Conservation (phyloP, 2,113 vertebrate genomes). For the Thermophis baileyi region DNA sequence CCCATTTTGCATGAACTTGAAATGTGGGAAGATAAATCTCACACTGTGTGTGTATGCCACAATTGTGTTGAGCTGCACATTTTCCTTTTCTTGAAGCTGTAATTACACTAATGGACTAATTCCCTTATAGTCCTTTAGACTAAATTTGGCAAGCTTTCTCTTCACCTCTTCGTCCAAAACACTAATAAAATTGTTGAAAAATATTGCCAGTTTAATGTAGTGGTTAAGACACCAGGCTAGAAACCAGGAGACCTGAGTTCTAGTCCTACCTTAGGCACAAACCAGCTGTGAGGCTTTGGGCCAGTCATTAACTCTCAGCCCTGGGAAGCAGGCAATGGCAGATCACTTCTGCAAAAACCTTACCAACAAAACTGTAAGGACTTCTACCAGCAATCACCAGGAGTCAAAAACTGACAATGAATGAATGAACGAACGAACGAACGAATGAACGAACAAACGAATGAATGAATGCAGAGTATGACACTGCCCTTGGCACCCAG, state of each 20-base stretch:
- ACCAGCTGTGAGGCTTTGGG: not conserved
- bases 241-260: not conserved
- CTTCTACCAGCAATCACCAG: not conserved
- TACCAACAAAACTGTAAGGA: not conserved
- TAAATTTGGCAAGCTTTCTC: too few relatives aligned
- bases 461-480: not conserved
- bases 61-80: fast-evolving
- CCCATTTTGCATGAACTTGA: fast-evolving
- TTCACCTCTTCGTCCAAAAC: not conserved
- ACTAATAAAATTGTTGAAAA: too few relatives aligned
- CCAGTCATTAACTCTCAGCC: not conserved
- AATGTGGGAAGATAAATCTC: conserved; percentile 24
- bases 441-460: not conserved
- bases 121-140: conserved; percentile 1
- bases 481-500: too few relatives aligned
- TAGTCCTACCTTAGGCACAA: not conserved
- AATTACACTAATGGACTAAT: not conserved
- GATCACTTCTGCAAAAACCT: not conserved
- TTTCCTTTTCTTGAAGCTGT: not conserved
- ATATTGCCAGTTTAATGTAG: too few relatives aligned
- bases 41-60: not conserved
- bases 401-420: not conserved
- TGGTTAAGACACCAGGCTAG: not conserved
- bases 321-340: not conserved
- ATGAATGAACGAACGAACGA: not conserved